Percentiles rank a stretch among this genome's conserved stretches.
Conservation (phyloP, 2,888 invertebrate genomes). For the Melanostoma scalare region DNA sequence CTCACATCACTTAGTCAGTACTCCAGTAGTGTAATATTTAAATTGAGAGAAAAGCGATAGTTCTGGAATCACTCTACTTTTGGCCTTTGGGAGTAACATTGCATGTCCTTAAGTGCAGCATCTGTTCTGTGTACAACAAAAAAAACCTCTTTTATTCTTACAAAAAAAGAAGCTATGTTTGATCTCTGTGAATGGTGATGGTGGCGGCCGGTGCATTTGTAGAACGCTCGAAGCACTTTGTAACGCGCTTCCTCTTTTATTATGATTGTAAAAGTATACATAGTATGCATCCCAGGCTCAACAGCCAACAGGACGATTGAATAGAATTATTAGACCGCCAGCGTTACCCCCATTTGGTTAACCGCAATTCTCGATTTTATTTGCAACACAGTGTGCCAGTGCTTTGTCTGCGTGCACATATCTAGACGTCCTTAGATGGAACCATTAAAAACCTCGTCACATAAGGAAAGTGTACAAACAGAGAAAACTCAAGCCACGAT, state of each 20-base stretch:
- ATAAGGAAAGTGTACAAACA: slow-evolving; percentile 39
- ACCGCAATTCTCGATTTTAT: slow-evolving; percentile 66
- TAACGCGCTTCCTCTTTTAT: slow-evolving; percentile 18
- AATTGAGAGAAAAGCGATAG: slow-evolving; percentile 38
- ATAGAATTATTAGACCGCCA: slow-evolving; percentile 66
- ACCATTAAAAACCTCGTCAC: slow-evolving; percentile 45
- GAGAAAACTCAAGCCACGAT: slow-evolving; percentile 26
- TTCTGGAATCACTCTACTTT: slow-evolving; percentile 11
- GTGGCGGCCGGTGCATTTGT: slow-evolving; percentile 29
- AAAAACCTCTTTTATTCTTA: slow-evolving; percentile 23
- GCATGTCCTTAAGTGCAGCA: slow-evolving; percentile 55
- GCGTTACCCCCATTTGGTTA: slow-evolving; percentile 50
- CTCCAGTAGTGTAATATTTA: slow-evolving; percentile 34
- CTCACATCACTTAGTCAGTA: slow-evolving; percentile 13
- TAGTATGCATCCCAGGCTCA: not conserved
- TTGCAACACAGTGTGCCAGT: slow-evolving; percentile 47
- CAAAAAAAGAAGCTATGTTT: slow-evolving; percentile 36
- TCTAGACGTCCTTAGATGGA: slow-evolving; percentile 26
- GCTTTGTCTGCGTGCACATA: slow-evolving; percentile 55
- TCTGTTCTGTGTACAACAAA: slow-evolving; percentile 36
- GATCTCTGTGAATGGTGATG: slow-evolving; percentile 14
- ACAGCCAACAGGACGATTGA: slow-evolving; percentile 41
- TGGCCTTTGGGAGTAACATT: slow-evolving; percentile 44
- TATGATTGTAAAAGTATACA: not conserved
- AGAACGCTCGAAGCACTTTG: slow-evolving; percentile 35